Percentiles rank a stretch among this genome's conserved stretches.
These are phyloP conservation scores for Mormyrus lacerda DNA, from an alignment of 2,113 vertebrate species.

Conservation along the genomic window DNA sequence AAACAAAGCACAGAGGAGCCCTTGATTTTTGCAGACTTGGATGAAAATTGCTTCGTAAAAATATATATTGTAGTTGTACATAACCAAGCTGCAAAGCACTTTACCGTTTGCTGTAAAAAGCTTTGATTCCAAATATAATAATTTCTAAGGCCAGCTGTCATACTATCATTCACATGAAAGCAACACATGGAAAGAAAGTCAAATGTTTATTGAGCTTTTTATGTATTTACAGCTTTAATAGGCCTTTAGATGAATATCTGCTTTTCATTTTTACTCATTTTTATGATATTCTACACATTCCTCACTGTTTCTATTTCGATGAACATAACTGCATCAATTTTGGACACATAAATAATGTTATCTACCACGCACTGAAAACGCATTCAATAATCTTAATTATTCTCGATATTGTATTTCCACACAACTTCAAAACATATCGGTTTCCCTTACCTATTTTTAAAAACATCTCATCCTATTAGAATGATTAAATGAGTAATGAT, in stretches of 20 bases:
- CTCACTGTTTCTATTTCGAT: slow-evolving; percentile 63
- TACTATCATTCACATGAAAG: slow-evolving; percentile 32
- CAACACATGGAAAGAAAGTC: slow-evolving; percentile 51
- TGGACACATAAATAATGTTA: slow-evolving; percentile 96
- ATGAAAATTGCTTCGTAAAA: slow-evolving; percentile 1
- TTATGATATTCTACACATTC: slow-evolving; percentile 69
- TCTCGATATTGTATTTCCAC: slow-evolving; percentile 64
- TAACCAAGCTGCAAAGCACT: not conserved
- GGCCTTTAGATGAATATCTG: slow-evolving; percentile 73
- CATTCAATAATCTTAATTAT: slow-evolving; percentile 65
- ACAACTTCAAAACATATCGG: slow-evolving; percentile 68
- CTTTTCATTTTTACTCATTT: slow-evolving; percentile 46
- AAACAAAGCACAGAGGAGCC: not conserved
- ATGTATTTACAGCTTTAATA: slow-evolving; percentile 83
- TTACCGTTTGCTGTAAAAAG: not conserved
- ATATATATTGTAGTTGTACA: not conserved
- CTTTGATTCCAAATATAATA: slow-evolving; percentile 11
- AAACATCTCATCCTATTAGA: slow-evolving; percentile 54
- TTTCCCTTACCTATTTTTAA: slow-evolving; percentile 60
- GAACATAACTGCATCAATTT: slow-evolving; percentile 72
- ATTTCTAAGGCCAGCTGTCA: not conserved
- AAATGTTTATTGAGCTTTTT: slow-evolving; percentile 86
- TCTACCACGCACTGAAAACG: slow-evolving; percentile 92
- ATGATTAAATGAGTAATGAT: slow-evolving; percentile 48
- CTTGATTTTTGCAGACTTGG: not conserved